A percentile compares a stretch with the other conserved stretches of the same genome.
Conservation (phyloP, 2,888 invertebrate species). For the Gisinianus flammeolus region DNA sequence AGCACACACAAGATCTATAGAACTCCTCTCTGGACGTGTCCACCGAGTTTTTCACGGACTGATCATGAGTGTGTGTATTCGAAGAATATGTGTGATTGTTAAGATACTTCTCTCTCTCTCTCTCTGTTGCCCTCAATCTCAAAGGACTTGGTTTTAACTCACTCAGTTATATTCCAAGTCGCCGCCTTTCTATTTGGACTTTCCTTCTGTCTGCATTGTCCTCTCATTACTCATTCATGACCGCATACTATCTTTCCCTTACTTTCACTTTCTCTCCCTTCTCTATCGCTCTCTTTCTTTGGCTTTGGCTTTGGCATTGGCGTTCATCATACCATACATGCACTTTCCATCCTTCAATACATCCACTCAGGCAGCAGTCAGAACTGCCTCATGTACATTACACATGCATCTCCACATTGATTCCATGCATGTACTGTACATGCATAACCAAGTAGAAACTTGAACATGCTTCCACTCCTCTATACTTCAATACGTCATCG, state of each 20-base stretch:
- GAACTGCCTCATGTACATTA: too few species aligned
- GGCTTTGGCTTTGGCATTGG: too few species aligned
- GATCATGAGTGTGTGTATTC: neutral
- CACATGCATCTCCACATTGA: neutral
- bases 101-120: slow-evolving; percentile 25
- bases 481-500: too few species aligned
- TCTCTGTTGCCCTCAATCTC: slow-evolving; percentile 25
- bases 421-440: neutral
- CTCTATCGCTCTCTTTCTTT: slow-evolving; percentile 6
- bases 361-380: too few species aligned
- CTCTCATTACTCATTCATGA: slow-evolving; percentile 42
- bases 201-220: slow-evolving; percentile 33
- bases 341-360: too few species aligned
- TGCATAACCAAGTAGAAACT: too few species aligned
- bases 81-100: neutral
- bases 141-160: slow-evolving; percentile 36
- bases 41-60: too few species aligned
- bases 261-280: slow-evolving; percentile 12
- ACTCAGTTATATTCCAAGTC: slow-evolving; percentile 30
- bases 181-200: slow-evolving; percentile 29
- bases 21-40: too few species aligned
- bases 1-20: too few species aligned
- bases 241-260: slow-evolving; percentile 31
- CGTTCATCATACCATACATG: too few species aligned
- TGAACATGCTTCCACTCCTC: too few species aligned